Evolutionary conservation across 53 echinoderm and acorn worm genomes (phyloP), one percentile per base, ranked within the genome.

Genomic region (Luidia sarsii): DNA sequence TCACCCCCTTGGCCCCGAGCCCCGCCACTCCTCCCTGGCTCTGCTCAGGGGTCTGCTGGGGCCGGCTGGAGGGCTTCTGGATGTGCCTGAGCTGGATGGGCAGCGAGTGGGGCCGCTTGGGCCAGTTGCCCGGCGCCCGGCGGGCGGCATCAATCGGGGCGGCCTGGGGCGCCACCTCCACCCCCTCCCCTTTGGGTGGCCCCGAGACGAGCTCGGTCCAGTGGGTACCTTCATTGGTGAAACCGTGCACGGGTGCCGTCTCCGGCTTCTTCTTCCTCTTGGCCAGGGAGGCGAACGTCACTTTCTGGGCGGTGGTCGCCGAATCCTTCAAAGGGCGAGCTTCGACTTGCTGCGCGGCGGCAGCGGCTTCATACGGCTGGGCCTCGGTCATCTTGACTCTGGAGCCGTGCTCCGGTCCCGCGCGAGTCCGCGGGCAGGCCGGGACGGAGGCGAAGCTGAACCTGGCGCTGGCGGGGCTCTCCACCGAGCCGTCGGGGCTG

Each of bases 31-130:
- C 39, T 41, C 70, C 70, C 24, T 70, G 57, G 16, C 39, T 59
- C 54, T 72, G 85, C 65, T 77, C 72, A 5, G 92, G 90, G 8
- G 95, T 90, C 54, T 88, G 82, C 50, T 85, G 85, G 0, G 91
- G 94, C 61, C 93, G 83, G 34, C 79, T 75, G 15, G 91, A 70
- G 13, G 99, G 99, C 68, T 91, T 89, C 75, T 89, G 91, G 19
- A 99, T 83, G 72, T 91, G 94, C 67, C 99, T 81, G 43, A 99
- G 83, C 81, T 90, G 93, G 45, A 99, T 91, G 6, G 94, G 99
- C 30, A 99, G 73, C 21, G 94, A 97, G 36, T 94, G 94, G 9
- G 99, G 99, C 57, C 99, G 86, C 67, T 90, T 87, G 43, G 74
- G 70, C 13, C 75, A 64, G 20, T 87, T 86, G 1, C 69, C 71